Percentiles rank a stretch among this genome's conserved stretches.
These are phyloP conservation scores for Caenorhabditis elegans DNA, from an alignment of 1,140 invertebrate genomes.

Conservation along the genomic window WBcel235 BX284604.4:12374501-12375000, in stretches of 20 bases:
- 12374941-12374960: background rate
- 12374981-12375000: background rate
- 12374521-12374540: constrained; percentile 30
- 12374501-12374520: constrained; percentile 47
- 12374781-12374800: too few relatives aligned
- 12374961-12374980: too few relatives aligned
- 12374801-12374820: too few relatives aligned
- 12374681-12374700: background rate
- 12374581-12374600: constrained; percentile 34
- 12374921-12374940: background rate
- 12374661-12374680: constrained; percentile 47
- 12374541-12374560: constrained; percentile 46
- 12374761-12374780: too few relatives aligned
- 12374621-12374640: background rate
- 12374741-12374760: background rate
- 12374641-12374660: constrained; percentile 32
- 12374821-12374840: too few relatives aligned
- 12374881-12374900: background rate
- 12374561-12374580: constrained; percentile 29
- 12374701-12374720: constrained; percentile 38
- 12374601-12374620: constrained; percentile 48
- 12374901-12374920: background rate
- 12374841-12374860: background rate
- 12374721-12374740: constrained; percentile 36
- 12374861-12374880: background rate